These are phyloP conservation scores for Argynnis bischoffii DNA, from an alignment of 2,888 invertebrate genomes.

Conservation along the genomic window DNA sequence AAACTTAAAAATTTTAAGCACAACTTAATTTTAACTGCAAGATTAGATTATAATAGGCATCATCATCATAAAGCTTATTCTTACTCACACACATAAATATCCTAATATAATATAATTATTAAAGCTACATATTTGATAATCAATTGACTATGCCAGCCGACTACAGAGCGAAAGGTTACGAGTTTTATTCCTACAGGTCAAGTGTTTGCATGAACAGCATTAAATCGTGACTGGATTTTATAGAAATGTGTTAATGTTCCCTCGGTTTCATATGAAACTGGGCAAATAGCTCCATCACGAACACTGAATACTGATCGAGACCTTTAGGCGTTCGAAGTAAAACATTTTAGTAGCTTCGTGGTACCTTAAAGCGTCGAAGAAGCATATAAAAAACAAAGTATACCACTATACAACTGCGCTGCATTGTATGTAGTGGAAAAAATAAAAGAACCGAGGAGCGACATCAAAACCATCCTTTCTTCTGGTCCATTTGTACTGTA, in stretches of 20 bases:
- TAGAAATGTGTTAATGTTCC: conserved; percentile 39
- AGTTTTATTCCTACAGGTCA: conserved; percentile 27
- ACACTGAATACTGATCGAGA: conserved; percentile 33
- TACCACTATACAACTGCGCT: conserved; percentile 12
- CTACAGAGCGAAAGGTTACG: conserved; percentile 14
- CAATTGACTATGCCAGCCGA: conserved; percentile 21
- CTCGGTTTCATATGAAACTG: conserved; percentile 32
- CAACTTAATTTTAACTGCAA: no score
- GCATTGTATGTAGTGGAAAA: conserved; percentile 26
- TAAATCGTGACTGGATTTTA: conserved; percentile 37
- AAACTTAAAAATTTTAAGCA: no score
- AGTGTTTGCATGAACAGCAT: conserved; percentile 35
- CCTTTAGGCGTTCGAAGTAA: conserved; percentile 21
- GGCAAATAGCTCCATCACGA: conserved; percentile 38
- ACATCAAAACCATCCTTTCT: conserved; percentile 33
- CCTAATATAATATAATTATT: background rate
- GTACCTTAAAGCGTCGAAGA: background rate
- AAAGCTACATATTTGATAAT: conserved; percentile 11
- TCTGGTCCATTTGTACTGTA: conserved; percentile 31
- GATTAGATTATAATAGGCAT: no score
- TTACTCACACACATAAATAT: background rate
- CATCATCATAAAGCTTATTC: no score
- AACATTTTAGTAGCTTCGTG: conserved; percentile 7
- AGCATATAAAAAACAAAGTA: conserved; percentile 16
- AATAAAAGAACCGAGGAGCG: conserved; percentile 31